Evolutionary conservation across 2,797 vertebrate species (phyloP).

Genomic region (Tinamus major): DNA sequence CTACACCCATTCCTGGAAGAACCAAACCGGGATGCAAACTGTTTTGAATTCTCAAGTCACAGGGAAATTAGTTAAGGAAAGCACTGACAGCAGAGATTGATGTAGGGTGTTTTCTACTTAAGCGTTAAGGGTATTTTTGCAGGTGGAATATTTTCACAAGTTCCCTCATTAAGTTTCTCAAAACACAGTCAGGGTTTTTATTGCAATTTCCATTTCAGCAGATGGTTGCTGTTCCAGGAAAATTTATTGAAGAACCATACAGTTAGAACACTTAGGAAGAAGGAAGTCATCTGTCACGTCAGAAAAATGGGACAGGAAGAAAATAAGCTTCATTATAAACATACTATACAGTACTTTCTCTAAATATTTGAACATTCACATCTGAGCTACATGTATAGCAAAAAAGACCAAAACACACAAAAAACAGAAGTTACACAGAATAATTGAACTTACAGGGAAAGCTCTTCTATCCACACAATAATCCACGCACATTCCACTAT

Average conservation of each 20-base stretch:
- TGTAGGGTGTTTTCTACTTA: conserved; percentile 16
- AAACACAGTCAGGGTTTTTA: conserved; percentile 32
- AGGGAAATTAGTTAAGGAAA: conserved; percentile 49
- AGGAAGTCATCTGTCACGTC: conserved; percentile 46
- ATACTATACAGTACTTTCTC: conserved; percentile 41
- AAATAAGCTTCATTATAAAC: conserved; percentile 53
- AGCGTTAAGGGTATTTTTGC: conserved; percentile 26
- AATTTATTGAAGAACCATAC: not conserved
- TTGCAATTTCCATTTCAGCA: conserved; percentile 39
- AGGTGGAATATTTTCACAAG: conserved; percentile 1
- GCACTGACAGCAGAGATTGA: conserved; percentile 22
- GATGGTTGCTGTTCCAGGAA: conserved; percentile 17
- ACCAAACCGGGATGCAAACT: not conserved
- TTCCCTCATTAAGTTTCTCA: conserved; percentile 43
- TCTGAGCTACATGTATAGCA: not conserved
- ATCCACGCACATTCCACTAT: not conserved
- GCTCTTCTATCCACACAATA: conserved; percentile 24
- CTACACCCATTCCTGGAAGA: conserved; percentile 21
- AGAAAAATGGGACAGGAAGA: conserved; percentile 65
- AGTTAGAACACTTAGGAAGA: not conserved
- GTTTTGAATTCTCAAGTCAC: not conserved
- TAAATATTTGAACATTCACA: conserved; percentile 54
- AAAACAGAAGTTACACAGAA: not conserved
- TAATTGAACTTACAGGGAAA: not conserved
- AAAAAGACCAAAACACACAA: not conserved